Percentiles rank a stretch among this genome's conserved stretches.
Conservation (phyloP, 2,797 vertebrate genomes). For the Malacoctenus gilli region DNA sequence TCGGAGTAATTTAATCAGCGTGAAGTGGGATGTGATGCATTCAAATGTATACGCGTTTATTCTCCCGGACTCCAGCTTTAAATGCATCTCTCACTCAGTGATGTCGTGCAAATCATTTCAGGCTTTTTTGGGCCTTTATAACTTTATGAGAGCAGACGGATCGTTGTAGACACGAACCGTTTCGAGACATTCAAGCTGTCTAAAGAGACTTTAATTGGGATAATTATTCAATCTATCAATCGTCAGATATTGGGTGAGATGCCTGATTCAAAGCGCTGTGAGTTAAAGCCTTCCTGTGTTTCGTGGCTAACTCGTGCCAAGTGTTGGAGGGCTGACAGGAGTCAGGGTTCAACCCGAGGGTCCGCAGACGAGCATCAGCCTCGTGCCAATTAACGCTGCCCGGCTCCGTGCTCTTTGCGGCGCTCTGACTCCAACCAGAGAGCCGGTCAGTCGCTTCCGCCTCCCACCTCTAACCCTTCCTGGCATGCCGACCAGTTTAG, state of each 20-base stretch:
- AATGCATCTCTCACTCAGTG: neutral
- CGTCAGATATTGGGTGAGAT: too few relatives aligned
- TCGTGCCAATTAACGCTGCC: constrained; percentile 41
- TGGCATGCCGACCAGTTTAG: constrained; percentile 30
- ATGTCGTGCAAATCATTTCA: too few relatives aligned
- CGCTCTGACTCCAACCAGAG: constrained; percentile 28
- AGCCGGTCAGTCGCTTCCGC: constrained; percentile 54
- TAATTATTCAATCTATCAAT: too few relatives aligned
- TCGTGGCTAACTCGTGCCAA: constrained; percentile 15
- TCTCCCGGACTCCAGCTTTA: neutral
- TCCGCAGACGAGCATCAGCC: constrained; percentile 32
- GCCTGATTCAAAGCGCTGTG: too few relatives aligned
- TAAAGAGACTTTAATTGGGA: too few relatives aligned
- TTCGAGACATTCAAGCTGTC: too few relatives aligned
- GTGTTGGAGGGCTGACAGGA: constrained; percentile 51
- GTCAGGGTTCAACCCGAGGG: constrained; percentile 66
- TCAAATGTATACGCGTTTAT: neutral
- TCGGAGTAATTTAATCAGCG: constrained; percentile 4
- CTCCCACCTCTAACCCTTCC: constrained; percentile 21
- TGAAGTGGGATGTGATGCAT: neutral
- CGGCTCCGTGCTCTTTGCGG: constrained; percentile 33
- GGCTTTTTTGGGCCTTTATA: too few relatives aligned
- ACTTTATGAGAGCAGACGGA: too few relatives aligned
- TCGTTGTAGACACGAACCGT: too few relatives aligned
- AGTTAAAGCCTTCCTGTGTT: constrained; percentile 19